These are phyloP conservation scores for Percina caprodes DNA, from an alignment of 2,113 vertebrate species.

Conservation along the genomic window DNA sequence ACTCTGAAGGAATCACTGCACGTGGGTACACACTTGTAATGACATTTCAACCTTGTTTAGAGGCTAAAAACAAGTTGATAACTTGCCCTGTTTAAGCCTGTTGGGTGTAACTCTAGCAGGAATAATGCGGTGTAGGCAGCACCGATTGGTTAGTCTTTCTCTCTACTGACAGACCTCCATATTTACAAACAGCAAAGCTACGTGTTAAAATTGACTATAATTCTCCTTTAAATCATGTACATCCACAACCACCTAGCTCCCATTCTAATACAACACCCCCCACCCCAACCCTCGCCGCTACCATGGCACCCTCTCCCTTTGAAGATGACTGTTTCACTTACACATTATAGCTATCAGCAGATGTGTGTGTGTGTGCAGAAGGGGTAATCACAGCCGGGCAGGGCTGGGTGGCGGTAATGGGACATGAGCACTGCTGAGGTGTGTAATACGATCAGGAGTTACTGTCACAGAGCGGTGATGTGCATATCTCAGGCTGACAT, in stretches of 20 bases:
- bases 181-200: too few relatives aligned
- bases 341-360: slow-evolving; percentile 62
- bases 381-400: slow-evolving; percentile 64
- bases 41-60: too few relatives aligned
- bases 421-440: slow-evolving; percentile 80
- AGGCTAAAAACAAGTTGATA: too few relatives aligned
- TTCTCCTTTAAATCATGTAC: slow-evolving; percentile 54
- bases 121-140: too few relatives aligned
- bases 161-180: too few relatives aligned
- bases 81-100: too few relatives aligned
- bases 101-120: too few relatives aligned
- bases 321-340: slow-evolving; percentile 74
- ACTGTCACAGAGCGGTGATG: slow-evolving; percentile 78
- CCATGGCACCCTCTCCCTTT: slow-evolving; percentile 42
- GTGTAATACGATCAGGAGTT: slow-evolving; percentile 83
- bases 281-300: neutral
- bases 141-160: too few relatives aligned
- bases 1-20: too few relatives aligned
- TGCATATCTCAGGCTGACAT: slow-evolving; percentile 80
- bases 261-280: slow-evolving; percentile 53
- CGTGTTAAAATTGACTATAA: too few relatives aligned
- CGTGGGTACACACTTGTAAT: too few relatives aligned
- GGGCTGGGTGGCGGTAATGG: slow-evolving; percentile 71
- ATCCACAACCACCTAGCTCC: slow-evolving; percentile 44
- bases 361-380: slow-evolving; percentile 29